These are phyloP conservation scores for Panagrolaimus sp. DNA, from an alignment of 1,140 invertebrate species.

Conservation along the genomic window DNA sequence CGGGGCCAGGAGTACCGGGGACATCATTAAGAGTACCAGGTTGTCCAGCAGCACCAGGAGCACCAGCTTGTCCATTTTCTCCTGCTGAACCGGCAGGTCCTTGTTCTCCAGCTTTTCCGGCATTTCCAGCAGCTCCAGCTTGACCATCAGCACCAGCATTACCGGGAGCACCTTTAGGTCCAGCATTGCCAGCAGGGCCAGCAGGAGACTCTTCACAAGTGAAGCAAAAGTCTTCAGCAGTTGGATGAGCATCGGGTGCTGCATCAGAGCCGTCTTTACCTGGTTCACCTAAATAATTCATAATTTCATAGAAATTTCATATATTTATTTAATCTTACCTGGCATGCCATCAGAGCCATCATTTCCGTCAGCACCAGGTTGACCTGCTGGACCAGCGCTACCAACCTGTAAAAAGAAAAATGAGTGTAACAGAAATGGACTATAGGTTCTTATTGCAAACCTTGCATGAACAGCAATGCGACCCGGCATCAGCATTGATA, in stretches of 20 bases:
- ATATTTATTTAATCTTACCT: background rate
- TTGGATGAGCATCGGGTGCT: background rate
- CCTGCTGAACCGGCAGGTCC: conserved; percentile 15
- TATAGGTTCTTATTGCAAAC: background rate
- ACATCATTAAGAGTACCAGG: background rate
- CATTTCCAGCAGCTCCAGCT: background rate
- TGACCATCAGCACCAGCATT: background rate
- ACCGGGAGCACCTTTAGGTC: conserved; percentile 8
- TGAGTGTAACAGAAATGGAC: too few species aligned
- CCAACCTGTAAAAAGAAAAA: background rate
- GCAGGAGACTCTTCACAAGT: conserved; percentile 5
- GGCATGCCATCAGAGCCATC: conserved; percentile 4
- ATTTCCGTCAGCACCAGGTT: background rate
- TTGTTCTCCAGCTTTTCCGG: background rate
- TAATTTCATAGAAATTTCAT: too few species aligned
- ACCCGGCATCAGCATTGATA: conserved; percentile 3
- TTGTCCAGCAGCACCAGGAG: conserved; percentile 12
- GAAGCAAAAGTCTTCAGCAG: conserved; percentile 9
- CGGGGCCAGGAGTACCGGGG: conserved; percentile 10
- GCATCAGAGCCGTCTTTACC: conserved; percentile 11
- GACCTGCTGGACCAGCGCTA: background rate
- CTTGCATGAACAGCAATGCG: conserved; percentile 6
- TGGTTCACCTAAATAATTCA: too few species aligned
- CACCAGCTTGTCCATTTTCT: conserved; percentile 10
- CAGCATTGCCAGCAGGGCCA: conserved; percentile 1